Percentiles rank a stretch among this genome's conserved stretches.
Evolutionary conservation across 53 echinoderm and acorn worm genomes (phyloP).

Genomic region (Echinarachnius parma): DNA sequence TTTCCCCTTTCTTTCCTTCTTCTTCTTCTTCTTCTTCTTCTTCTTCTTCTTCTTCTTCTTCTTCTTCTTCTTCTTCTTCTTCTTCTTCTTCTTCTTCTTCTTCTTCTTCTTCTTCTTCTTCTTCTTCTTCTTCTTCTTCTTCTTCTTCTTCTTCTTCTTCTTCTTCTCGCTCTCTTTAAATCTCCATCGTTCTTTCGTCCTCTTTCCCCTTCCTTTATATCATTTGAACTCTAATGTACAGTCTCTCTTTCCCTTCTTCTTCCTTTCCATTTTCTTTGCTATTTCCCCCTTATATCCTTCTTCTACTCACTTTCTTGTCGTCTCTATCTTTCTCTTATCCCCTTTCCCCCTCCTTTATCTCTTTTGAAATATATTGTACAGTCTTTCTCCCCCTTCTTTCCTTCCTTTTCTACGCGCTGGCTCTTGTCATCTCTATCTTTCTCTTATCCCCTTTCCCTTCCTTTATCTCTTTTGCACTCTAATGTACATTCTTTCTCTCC

Average conservation of each 20-base stretch:
- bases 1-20: no score
- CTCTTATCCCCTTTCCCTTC: neutral
- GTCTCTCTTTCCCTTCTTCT: no score
- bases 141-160: neutral
- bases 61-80: neutral
- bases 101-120: neutral
- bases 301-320: neutral
- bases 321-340: neutral
- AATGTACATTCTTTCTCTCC: neutral
- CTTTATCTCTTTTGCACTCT: neutral
- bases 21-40: constrained; percentile 1
- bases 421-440: neutral
- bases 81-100: constrained; percentile 14
- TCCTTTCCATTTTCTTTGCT: no score
- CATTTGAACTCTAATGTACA: neutral
- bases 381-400: no score
- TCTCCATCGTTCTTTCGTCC: neutral
- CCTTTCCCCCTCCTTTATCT: no score
- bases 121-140: neutral
- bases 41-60: constrained; percentile 12
- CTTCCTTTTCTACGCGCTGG: neutral
- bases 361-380: no score
- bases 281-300: no score
- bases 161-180: constrained; percentile 1
- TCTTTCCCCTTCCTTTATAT: neutral